phyloP scores from a whole-genome alignment of 2,888 invertebrate genomes.

The Periphyllus acericola region DNA sequence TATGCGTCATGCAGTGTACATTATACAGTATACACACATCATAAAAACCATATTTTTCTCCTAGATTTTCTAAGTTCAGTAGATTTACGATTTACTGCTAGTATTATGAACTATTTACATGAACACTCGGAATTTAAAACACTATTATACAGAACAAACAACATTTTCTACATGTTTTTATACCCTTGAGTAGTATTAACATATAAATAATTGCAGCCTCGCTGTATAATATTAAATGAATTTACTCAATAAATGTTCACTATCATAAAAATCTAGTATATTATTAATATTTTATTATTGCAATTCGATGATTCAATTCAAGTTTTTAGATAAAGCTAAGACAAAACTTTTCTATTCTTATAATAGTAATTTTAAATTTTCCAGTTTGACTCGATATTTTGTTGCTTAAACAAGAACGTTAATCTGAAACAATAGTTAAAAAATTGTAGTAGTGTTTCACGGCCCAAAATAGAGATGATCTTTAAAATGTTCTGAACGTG shows the following conservation, averaged over 20 bases:
- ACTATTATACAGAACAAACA: not conserved
- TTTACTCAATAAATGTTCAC: no score
- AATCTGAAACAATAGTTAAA: conserved; percentile 19
- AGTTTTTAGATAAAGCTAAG: no score
- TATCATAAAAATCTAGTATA: no score
- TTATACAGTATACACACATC: conserved; percentile 10
- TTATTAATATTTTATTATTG: no score
- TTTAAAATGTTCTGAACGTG: not conserved
- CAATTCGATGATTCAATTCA: no score
- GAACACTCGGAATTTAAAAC: not conserved
- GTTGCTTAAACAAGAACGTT: conserved; percentile 1
- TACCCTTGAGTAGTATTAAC: not conserved
- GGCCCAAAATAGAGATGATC: not conserved
- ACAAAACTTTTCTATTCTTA: no score
- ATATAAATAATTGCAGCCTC: no score
- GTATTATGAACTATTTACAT: not conserved
- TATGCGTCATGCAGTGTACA: conserved; percentile 49
- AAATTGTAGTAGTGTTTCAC: conserved; percentile 26
- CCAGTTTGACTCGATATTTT: not conserved
- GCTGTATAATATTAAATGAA: no score
- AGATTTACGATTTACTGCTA: conserved; percentile 32
- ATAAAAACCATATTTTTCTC: conserved; percentile 26
- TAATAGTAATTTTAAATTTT: not conserved
- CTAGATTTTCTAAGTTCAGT: conserved; percentile 9
- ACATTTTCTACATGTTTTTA: not conserved